Percentiles rank a stretch among this genome's conserved stretches.
phyloP scores from a whole-genome alignment of 2,888 invertebrate species.

The Xanthorhoe spadicearia region DNA sequence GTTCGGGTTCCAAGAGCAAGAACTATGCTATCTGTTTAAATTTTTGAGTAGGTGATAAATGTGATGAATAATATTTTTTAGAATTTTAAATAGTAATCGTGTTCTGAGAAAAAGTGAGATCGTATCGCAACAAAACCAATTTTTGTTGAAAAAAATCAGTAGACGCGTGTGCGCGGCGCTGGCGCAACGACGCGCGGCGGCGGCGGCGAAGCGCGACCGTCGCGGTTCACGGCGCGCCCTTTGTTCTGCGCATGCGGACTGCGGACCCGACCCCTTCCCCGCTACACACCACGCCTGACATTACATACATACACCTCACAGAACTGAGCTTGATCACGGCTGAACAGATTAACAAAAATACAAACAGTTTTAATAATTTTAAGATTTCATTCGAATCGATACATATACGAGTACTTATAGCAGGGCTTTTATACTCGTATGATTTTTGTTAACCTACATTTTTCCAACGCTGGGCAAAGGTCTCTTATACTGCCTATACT shows the following conservation, averaged over 20 bases:
- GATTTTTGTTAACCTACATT: background rate
- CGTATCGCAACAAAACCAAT: constrained; percentile 53
- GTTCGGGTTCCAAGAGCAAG: constrained; percentile 5
- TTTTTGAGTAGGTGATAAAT: constrained; percentile 1
- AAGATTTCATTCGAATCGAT: no score
- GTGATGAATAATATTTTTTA: constrained; percentile 13
- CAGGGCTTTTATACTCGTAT: no score
- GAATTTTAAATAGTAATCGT: constrained; percentile 19
- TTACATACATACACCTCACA: background rate
- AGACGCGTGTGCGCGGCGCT: constrained; percentile 53
- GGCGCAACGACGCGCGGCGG: constrained; percentile 56
- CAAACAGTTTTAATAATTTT: background rate
- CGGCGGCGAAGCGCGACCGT: constrained; percentile 75
- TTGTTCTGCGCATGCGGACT: constrained; percentile 78
- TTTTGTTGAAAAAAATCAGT: constrained; percentile 59
- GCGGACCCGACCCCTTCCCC: constrained; percentile 50
- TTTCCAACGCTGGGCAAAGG: background rate
- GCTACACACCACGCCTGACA: background rate
- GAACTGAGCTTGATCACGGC: background rate
- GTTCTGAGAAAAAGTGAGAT: constrained; percentile 37
- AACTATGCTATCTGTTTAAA: constrained; percentile 9
- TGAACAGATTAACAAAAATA: background rate
- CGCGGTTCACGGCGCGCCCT: constrained; percentile 84
- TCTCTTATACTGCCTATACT: no score
- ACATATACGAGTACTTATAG: no score